Percentiles rank a stretch among this genome's conserved stretches.
These are phyloP conservation scores for Amphibalanus amphitrite DNA, from an alignment of 1,140 invertebrate species.

Conservation along the genomic window DNA sequence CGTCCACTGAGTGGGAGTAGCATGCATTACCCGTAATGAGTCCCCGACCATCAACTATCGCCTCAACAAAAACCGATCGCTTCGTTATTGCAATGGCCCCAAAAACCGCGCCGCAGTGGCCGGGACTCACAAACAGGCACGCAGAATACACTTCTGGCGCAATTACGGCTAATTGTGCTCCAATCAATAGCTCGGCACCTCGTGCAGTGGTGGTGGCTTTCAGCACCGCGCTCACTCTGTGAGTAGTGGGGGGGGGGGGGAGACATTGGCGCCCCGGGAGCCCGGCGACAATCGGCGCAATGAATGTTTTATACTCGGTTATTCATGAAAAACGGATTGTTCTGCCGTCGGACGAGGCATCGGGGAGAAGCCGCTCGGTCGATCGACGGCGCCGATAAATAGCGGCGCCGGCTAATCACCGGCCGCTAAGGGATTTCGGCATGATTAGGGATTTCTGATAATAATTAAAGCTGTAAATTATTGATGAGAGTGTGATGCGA, in stretches of 20 bases:
- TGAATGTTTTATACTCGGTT: background rate
- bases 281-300: background rate
- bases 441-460: conserved; percentile 1
- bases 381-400: background rate
- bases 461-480: background rate
- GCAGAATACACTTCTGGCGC: background rate
- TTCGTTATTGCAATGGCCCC: background rate
- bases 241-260: background rate
- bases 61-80: background rate
- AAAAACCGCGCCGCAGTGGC: background rate
- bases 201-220: background rate
- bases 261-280: background rate
- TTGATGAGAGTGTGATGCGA: background rate
- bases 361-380: background rate
- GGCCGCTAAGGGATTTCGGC: background rate
- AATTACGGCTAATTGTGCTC: background rate
- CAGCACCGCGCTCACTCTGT: background rate
- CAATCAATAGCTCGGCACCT: background rate
- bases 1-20: background rate
- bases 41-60: background rate
- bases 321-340: conserved; percentile 1
- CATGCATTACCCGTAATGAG: background rate
- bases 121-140: background rate
- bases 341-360: background rate
- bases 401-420: background rate